Evolutionary conservation across 2,113 vertebrate genomes (phyloP).

Genomic region (Danionella cerebrum): DNA sequence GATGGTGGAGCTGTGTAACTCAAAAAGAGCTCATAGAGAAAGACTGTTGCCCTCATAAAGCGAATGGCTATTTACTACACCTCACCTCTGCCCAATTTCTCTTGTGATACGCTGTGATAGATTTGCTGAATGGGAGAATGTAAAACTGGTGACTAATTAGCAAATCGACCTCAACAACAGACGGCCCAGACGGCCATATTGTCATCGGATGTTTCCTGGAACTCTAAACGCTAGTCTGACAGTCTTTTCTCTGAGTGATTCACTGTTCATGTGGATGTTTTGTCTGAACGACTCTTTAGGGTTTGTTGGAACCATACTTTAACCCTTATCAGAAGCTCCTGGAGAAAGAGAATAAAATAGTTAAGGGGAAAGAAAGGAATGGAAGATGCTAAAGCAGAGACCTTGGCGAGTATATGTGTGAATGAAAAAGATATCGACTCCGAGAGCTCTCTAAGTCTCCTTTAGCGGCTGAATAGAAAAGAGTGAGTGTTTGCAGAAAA

Average conservation of each 20-base stretch:
- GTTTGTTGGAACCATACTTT: background rate
- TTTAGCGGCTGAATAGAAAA: background rate
- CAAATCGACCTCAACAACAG: slow-evolving; percentile 12
- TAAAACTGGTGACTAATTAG: slow-evolving; percentile 24
- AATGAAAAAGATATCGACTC: background rate
- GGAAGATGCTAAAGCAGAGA: background rate
- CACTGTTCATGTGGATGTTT: no score
- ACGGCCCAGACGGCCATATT: background rate
- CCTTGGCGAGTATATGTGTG: background rate
- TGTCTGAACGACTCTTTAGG: background rate
- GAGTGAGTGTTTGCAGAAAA: background rate
- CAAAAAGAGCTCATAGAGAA: background rate
- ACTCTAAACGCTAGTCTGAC: background rate
- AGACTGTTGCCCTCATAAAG: background rate
- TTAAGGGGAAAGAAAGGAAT: background rate
- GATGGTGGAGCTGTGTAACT: slow-evolving; percentile 38
- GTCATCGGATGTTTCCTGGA: slow-evolving; percentile 3
- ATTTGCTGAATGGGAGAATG: slow-evolving; percentile 16
- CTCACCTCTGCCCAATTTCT: slow-evolving; percentile 35
- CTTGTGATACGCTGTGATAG: slow-evolving; percentile 50
- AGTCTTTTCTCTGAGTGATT: no score
- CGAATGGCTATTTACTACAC: slow-evolving; percentile 23
- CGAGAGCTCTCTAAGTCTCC: background rate
- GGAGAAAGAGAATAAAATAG: background rate
- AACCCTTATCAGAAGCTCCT: background rate